Evolutionary conservation across 2,113 vertebrate genomes (phyloP).

Genomic region (Nesoenas mayeri): DNA sequence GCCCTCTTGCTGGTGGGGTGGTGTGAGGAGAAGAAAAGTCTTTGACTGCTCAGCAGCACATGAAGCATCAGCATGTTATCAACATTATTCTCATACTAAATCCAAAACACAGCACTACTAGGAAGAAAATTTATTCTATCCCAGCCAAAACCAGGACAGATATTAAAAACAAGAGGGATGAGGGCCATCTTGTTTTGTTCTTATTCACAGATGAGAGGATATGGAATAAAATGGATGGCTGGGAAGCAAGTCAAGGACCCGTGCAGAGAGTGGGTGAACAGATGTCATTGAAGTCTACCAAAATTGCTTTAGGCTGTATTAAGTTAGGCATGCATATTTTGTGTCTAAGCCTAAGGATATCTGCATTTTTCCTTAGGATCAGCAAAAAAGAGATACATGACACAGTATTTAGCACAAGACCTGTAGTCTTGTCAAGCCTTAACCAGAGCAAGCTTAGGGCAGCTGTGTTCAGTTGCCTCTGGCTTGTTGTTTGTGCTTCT

Average conservation of each 20-base stretch:
- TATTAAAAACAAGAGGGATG: not conserved
- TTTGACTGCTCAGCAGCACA: too few species aligned
- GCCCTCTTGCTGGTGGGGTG: too few species aligned
- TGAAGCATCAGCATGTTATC: too few species aligned
- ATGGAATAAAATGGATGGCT: not conserved
- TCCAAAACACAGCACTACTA: too few species aligned
- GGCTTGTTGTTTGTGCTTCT: not conserved
- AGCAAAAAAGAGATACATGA: not conserved
- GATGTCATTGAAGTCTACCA: not conserved
- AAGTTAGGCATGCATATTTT: not conserved
- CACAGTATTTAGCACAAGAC: not conserved
- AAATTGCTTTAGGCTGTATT: not conserved
- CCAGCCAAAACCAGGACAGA: too few species aligned
- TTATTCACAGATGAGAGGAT: not conserved
- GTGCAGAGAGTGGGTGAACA: fast-evolving
- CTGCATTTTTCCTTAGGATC: not conserved
- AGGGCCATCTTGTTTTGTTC: not conserved
- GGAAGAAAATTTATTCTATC: too few species aligned
- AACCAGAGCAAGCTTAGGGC: not conserved
- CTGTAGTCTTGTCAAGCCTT: not conserved
- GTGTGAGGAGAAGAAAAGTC: too few species aligned
- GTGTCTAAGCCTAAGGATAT: not conserved
- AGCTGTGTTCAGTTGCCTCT: not conserved
- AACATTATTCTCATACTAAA: too few species aligned
- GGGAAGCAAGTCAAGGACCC: not conserved